Base-by-base conservation (phyloP, 2,888 invertebrate species). In the Tridacna crocea region DNA sequence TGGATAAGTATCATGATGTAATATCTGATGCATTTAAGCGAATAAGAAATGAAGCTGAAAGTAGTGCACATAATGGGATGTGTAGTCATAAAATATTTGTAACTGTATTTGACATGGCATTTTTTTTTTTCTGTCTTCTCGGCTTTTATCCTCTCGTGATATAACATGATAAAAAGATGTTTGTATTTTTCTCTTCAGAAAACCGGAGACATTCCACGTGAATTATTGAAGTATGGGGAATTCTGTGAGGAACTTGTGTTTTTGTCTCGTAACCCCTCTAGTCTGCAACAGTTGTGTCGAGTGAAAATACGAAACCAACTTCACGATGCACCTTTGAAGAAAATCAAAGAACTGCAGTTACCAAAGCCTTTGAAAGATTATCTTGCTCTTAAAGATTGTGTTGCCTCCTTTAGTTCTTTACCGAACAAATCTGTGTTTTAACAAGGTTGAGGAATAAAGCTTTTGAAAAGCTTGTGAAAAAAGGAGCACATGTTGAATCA, bases 141-240 rank as follows among this genome's bases (percentile, higher is more conserved):
- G n/a, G n/a, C n/a, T n/a, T n/a, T n/a, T n/a, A n/a, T n/a, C n/a
- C n/a, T 36, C 36, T 4, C 8, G 36, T 36, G 8, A 4, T 36
- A 4, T 36, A 8, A 36, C 36, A 36, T 36, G 36, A 55, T 6
- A 55, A 19, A 15, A 55, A 55, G 15, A 61, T 22, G 12, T 13
- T 61, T 1, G 3, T 22, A 3, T 3, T 61, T 61, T 12, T 24
- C 61, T 24, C 82, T 83, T 13, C 85, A 90, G 90, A 90, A 90
- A 88, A 90, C 90, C 24, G 90, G 90, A 51, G 90, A 89, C 74
- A 87, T 90, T 84, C 90, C 90, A 17, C 88, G 89, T 74, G 88
- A 90, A 80, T 77, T 90, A 66, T 78, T 82, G 58, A 81, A 80
- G 77, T 84, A 90, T 79, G 75, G 82, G 75, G 84, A 87, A 17